Evolutionary conservation across 2,888 invertebrate genomes (phyloP).

Genomic region (Andrena hattorfiana): DNA sequence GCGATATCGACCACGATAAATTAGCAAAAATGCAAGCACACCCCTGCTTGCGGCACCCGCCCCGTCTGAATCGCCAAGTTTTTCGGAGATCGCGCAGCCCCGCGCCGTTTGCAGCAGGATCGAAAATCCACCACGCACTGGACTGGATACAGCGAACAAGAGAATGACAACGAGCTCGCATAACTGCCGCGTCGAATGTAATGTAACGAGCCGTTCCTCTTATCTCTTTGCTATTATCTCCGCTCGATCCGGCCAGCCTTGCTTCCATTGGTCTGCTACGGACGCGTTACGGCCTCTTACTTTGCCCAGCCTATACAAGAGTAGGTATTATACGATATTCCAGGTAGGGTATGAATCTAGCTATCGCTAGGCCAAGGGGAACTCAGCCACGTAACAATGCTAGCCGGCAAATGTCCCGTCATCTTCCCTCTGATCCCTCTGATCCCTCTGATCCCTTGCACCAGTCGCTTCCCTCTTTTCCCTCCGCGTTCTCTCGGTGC

Average conservation of each 20-base stretch:
- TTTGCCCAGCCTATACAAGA: slow-evolving; percentile 44
- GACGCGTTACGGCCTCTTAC: slow-evolving; percentile 28
- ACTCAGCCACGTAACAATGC: slow-evolving; percentile 56
- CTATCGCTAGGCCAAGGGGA: slow-evolving; percentile 44
- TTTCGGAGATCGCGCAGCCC: background rate
- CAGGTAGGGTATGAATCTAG: slow-evolving; percentile 45
- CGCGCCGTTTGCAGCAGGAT: background rate
- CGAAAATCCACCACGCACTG: slow-evolving; percentile 8
- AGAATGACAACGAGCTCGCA: slow-evolving; percentile 66
- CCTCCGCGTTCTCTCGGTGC: background rate
- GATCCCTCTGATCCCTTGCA: slow-evolving; percentile 25
- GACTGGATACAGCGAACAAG: slow-evolving; percentile 4
- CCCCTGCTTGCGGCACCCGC: background rate
- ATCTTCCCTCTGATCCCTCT: slow-evolving; percentile 36
- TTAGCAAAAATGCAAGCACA: background rate
- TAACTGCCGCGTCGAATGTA: slow-evolving; percentile 73
- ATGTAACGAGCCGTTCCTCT: slow-evolving; percentile 75
- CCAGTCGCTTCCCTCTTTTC: background rate
- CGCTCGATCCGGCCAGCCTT: slow-evolving; percentile 51
- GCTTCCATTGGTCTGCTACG: slow-evolving; percentile 67
- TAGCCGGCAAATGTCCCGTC: slow-evolving; percentile 53
- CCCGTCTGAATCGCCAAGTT: background rate
- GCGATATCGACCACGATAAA: background rate
- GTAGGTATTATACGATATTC: slow-evolving; percentile 58
- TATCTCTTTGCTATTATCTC: slow-evolving; percentile 80